These are phyloP conservation scores for Synaphobranchus kaupii DNA, from an alignment of 2,797 vertebrate species.

Conservation along the genomic window DNA sequence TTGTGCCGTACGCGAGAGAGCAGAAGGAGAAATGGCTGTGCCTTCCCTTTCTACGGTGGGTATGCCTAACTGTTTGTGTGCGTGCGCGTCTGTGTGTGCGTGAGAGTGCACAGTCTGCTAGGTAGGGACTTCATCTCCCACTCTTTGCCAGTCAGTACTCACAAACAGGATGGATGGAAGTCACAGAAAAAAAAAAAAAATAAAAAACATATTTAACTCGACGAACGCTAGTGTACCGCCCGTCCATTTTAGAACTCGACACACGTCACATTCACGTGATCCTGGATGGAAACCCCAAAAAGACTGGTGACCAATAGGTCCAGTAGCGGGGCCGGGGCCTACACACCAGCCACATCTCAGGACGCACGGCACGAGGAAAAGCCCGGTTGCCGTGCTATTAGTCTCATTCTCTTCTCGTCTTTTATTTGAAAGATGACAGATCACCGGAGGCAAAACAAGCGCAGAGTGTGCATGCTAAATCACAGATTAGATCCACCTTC, in stretches of 20 bases:
- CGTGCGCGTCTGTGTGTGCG: background rate
- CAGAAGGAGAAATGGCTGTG: background rate
- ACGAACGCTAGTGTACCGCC: no score
- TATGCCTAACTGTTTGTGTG: background rate
- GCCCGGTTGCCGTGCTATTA: background rate
- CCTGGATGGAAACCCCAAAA: no score
- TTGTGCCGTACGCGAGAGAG: background rate
- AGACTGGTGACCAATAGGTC: no score
- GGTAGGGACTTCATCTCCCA: background rate
- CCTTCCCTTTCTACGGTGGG: background rate
- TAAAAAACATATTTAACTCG: background rate
- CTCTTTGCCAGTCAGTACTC: background rate
- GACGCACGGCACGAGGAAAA: background rate
- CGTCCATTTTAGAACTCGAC: no score
- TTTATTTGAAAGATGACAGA: constrained; percentile 5
- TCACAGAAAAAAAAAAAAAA: background rate
- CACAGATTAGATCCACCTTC: background rate
- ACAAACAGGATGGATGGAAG: background rate
- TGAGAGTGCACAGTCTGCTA: background rate
- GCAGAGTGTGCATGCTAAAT: background rate
- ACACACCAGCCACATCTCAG: background rate
- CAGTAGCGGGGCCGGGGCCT: no score
- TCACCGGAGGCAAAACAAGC: background rate
- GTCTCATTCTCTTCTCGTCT: background rate
- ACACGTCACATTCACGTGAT: no score